A percentile compares a stretch with the other conserved stretches of the same genome.
These are phyloP conservation scores for Drosophila hawaiiensis DNA, from an alignment of 2,888 invertebrate genomes.

Conservation along the genomic window DNA sequence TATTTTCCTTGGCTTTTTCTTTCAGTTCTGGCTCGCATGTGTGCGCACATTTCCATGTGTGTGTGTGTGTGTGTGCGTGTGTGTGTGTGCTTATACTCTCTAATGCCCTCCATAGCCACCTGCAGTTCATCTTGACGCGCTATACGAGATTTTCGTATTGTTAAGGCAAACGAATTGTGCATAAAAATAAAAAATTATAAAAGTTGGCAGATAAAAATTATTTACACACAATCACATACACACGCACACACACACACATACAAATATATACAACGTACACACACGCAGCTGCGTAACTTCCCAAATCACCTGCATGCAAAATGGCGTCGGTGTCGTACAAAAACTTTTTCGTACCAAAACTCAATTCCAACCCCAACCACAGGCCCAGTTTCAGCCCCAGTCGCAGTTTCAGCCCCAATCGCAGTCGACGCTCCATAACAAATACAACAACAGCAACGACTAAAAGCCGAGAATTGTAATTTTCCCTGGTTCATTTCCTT, in stretches of 20 bases:
- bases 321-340: constrained; percentile 49
- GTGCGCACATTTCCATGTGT: constrained; percentile 2
- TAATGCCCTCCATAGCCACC: constrained; percentile 6
- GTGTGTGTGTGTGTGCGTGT: constrained; percentile 9
- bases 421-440: constrained; percentile 24
- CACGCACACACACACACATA: constrained; percentile 53
- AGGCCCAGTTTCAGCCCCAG: constrained; percentile 38
- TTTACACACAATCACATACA: constrained; percentile 3
- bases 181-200: constrained; percentile 81
- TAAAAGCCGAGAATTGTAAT: constrained; percentile 73
- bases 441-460: constrained; percentile 28
- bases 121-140: constrained; percentile 68
- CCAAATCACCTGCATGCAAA: constrained; percentile 77
- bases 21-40: constrained; percentile 22
- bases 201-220: constrained; percentile 82
- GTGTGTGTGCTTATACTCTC: constrained; percentile 7
- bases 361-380: constrained; percentile 46
- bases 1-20: constrained; percentile 64
- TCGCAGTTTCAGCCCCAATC: constrained; percentile 32
- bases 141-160: constrained; percentile 53
- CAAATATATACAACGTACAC: constrained; percentile 9
- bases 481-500: constrained; percentile 83
- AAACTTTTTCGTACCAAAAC: constrained; percentile 57
- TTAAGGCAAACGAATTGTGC: constrained; percentile 71
- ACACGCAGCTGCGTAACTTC: constrained; percentile 45